Conservation (phyloP, 2,797 vertebrate species). For the Anniella stebbinsi region DNA sequence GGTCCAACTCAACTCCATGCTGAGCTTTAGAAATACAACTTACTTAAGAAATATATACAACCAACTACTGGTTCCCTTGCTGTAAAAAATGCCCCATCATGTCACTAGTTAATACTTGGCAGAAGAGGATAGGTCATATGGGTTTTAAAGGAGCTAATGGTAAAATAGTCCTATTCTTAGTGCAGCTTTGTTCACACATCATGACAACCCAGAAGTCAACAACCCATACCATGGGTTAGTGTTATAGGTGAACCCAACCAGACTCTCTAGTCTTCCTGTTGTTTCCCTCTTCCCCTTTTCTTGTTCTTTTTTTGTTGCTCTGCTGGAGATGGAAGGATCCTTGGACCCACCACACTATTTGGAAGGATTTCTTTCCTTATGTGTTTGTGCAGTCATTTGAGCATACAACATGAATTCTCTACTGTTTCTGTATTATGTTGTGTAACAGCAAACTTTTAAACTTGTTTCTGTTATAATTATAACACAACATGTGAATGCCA, state of each 20-base stretch:
- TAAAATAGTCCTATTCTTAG: background rate
- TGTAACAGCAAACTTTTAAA: background rate
- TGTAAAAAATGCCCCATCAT: background rate
- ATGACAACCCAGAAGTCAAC: no score
- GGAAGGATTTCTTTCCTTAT: no score
- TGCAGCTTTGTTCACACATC: no score
- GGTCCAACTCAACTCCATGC: constrained; percentile 21
- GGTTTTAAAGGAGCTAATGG: constrained; percentile 28
- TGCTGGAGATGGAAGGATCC: background rate
- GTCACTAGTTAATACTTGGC: constrained; percentile 1
- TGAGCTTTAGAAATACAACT: constrained; percentile 21
- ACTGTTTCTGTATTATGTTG: background rate
- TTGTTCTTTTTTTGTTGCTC: background rate
- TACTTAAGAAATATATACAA: constrained; percentile 30
- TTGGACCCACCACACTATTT: background rate
- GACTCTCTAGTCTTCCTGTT: background rate
- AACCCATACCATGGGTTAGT: no score
- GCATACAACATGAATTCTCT: background rate
- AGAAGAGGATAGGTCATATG: constrained; percentile 31
- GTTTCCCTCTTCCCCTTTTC: background rate
- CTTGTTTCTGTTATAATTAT: background rate
- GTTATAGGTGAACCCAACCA: no score
- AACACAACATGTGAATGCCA: no score
- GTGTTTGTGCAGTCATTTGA: background rate
- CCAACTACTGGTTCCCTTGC: constrained; percentile 28